phyloP scores from a whole-genome alignment of 2,113 vertebrate species.

The Zosterops pallidus region DNA sequence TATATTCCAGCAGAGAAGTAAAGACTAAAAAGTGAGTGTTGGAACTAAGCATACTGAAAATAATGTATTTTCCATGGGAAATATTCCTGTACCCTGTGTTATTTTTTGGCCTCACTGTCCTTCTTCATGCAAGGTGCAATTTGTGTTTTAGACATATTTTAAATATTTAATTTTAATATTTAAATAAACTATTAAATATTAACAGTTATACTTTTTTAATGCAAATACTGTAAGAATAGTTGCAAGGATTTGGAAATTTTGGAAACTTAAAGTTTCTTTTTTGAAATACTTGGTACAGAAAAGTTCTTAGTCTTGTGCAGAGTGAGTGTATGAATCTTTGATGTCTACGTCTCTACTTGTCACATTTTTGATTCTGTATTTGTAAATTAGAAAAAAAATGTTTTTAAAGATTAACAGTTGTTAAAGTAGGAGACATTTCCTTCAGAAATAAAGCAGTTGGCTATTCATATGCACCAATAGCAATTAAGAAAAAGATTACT shows the following conservation, averaged over 20 bases:
- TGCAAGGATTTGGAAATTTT: neutral
- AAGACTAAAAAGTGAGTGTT: neutral
- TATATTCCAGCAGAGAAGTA: neutral
- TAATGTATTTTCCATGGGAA: neutral
- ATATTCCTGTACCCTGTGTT: neutral
- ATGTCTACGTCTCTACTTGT: neutral
- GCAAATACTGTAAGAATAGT: neutral
- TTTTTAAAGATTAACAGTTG: neutral
- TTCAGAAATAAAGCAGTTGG: neutral
- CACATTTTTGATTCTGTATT: neutral
- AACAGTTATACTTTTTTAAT: neutral
- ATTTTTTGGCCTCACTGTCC: neutral
- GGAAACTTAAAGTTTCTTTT: neutral
- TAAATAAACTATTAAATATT: neutral
- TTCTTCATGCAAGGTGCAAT: neutral
- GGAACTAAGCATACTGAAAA: neutral
- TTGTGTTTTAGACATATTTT: neutral
- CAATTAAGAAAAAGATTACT: neutral
- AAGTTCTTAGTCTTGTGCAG: neutral
- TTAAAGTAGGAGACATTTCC: neutral
- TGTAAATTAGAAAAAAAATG: neutral
- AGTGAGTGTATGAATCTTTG: neutral
- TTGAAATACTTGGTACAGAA: neutral
- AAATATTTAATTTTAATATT: neutral
- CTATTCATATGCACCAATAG: neutral